Evolutionary conservation across 92 coral and sea anemone genomes (phyloP).

Genomic region (Galaxea fascicularis): DNA sequence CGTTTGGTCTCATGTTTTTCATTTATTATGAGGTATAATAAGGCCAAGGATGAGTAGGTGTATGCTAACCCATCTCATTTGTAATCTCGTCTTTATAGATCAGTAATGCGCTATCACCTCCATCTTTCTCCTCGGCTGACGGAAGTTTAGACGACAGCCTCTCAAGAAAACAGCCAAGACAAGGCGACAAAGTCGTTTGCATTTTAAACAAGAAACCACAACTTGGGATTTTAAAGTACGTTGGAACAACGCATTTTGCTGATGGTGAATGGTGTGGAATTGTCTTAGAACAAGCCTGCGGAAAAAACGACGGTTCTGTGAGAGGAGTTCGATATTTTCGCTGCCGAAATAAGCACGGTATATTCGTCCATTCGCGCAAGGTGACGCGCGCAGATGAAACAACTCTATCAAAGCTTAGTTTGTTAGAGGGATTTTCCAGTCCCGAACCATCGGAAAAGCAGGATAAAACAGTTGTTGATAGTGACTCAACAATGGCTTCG

Average conservation of each 20-base stretch:
- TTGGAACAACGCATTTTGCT: slow-evolving; percentile 91
- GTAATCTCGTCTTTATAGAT: slow-evolving; percentile 10
- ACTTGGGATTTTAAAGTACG: slow-evolving; percentile 80
- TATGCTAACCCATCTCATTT: not conserved
- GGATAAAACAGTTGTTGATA: not conserved
- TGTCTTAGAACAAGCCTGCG: slow-evolving; percentile 84
- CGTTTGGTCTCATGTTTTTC: slow-evolving; percentile 18
- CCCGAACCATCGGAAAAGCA: slow-evolving; percentile 16
- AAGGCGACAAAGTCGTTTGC: slow-evolving; percentile 89
- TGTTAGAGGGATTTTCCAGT: slow-evolving; percentile 33
- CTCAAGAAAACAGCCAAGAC: slow-evolving; percentile 30
- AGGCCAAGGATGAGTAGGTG: slow-evolving; percentile 7
- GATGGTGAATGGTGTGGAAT: slow-evolving; percentile 97
- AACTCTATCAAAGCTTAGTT: slow-evolving; percentile 25
- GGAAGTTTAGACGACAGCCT: not conserved
- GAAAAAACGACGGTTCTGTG: slow-evolving; percentile 97
- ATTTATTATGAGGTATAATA: not conserved
- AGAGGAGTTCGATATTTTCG: slow-evolving; percentile 89
- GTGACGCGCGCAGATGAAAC: slow-evolving; percentile 70
- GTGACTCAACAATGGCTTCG: slow-evolving; percentile 27
- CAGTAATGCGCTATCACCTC: slow-evolving; percentile 8
- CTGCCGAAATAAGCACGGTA: slow-evolving; percentile 87
- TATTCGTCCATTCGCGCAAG: slow-evolving; percentile 94
- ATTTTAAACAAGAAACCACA: slow-evolving; percentile 81
- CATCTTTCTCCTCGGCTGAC: slow-evolving; percentile 15